Percentiles rank a stretch among this genome's conserved stretches.
Evolutionary conservation across 2,113 vertebrate species (phyloP).

Genomic region (Tichodroma muraria): DNA sequence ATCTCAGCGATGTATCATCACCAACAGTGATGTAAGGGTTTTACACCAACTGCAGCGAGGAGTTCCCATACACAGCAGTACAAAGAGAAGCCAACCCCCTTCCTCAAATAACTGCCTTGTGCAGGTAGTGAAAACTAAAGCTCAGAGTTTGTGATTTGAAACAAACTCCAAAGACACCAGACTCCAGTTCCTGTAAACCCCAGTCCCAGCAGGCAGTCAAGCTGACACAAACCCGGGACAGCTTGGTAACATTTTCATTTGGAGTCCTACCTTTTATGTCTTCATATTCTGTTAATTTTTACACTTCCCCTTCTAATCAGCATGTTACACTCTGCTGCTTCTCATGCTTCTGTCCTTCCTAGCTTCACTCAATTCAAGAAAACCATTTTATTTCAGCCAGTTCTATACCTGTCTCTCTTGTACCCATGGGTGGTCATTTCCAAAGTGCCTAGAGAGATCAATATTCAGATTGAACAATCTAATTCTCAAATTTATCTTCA

Average conservation of each 20-base stretch:
- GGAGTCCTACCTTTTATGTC: neutral
- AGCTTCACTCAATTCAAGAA: neutral
- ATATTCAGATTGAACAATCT: neutral
- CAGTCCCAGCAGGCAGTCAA: neutral
- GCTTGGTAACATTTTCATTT: neutral
- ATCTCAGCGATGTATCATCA: neutral
- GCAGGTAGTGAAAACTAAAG: neutral
- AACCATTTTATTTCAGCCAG: neutral
- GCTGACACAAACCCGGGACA: neutral
- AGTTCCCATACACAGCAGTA: neutral
- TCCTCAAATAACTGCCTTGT: neutral
- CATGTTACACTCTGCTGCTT: neutral
- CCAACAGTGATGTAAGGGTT: no score
- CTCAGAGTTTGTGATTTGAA: neutral
- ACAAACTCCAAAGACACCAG: neutral
- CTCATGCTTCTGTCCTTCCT: neutral
- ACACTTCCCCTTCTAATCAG: neutral
- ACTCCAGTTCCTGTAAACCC: neutral
- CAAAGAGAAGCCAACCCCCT: neutral
- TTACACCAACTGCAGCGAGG: neutral
- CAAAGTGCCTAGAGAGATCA: neutral
- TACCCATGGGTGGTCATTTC: neutral
- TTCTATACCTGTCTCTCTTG: neutral
- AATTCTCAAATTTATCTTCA: neutral
- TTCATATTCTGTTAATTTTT: neutral